These are phyloP conservation scores for Donacobius atricapilla DNA, from an alignment of 2,113 vertebrate genomes.

Conservation along the genomic window DNA sequence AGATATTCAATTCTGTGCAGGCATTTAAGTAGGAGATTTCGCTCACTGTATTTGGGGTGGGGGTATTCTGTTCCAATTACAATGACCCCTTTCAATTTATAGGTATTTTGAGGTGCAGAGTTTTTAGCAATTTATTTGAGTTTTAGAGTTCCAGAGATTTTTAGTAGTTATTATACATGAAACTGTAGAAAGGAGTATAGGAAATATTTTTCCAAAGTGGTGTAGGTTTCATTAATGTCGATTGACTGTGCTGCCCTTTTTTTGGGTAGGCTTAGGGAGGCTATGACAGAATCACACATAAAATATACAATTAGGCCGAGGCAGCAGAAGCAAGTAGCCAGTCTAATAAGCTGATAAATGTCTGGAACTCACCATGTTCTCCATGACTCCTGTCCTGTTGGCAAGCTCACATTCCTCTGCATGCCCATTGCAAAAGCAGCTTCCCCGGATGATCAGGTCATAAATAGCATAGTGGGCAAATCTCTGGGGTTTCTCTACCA, in stretches of 20 bases:
- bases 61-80: background rate
- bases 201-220: background rate
- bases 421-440: conserved; percentile 88
- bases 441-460: conserved; percentile 82
- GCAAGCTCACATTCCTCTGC: conserved; percentile 79
- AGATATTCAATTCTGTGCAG: background rate
- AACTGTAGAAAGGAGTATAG: background rate
- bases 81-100: background rate
- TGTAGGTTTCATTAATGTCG: background rate
- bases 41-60: background rate
- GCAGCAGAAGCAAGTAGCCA: background rate
- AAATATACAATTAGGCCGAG: background rate
- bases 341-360: background rate
- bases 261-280: background rate
- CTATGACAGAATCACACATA: background rate
- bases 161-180: background rate
- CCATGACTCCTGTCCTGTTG: conserved; percentile 6
- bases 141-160: background rate
- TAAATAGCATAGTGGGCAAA: conserved; percentile 82
- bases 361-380: conserved; percentile 60
- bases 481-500: conserved; percentile 63
- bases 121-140: background rate
- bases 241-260: background rate
- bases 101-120: background rate
- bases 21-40: background rate